A percentile compares a stretch with the other conserved stretches of the same genome.
These are phyloP conservation scores for Sinosuthora webbiana DNA, from an alignment of 2,113 vertebrate genomes.

Conservation along the genomic window DNA sequence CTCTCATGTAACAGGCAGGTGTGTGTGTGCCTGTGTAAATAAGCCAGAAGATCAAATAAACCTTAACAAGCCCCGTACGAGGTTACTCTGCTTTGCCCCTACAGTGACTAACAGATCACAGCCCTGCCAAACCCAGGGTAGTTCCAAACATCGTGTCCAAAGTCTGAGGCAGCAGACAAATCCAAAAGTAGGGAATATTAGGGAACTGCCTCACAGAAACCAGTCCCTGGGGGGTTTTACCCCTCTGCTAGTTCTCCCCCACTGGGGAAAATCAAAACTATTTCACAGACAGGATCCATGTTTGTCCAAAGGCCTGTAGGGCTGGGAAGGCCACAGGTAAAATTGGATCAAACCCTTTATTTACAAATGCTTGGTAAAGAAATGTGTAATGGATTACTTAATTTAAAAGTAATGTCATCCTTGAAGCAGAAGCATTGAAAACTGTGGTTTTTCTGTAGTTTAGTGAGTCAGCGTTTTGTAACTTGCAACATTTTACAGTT, in stretches of 20 bases:
- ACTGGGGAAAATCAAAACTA: neutral
- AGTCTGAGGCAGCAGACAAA: neutral
- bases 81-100: neutral
- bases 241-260: neutral
- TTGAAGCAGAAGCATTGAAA: neutral
- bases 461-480: neutral
- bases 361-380: neutral
- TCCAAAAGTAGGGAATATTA: neutral
- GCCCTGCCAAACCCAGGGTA: neutral
- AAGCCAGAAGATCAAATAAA: constrained; percentile 41
- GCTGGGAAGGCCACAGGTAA: neutral
- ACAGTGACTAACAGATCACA: neutral
- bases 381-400: neutral
- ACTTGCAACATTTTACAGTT: neutral
- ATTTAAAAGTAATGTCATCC: neutral
- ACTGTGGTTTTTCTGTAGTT: neutral
- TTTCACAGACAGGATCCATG: neutral
- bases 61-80: constrained; percentile 35
- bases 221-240: neutral
- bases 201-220: neutral
- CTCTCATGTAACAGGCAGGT: neutral
- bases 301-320: neutral
- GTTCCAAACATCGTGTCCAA: neutral
- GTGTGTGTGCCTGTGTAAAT: neutral
- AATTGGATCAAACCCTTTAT: neutral